phyloP scores from a whole-genome alignment of 2,113 vertebrate genomes.

The Taurulus bubalis region DNA sequence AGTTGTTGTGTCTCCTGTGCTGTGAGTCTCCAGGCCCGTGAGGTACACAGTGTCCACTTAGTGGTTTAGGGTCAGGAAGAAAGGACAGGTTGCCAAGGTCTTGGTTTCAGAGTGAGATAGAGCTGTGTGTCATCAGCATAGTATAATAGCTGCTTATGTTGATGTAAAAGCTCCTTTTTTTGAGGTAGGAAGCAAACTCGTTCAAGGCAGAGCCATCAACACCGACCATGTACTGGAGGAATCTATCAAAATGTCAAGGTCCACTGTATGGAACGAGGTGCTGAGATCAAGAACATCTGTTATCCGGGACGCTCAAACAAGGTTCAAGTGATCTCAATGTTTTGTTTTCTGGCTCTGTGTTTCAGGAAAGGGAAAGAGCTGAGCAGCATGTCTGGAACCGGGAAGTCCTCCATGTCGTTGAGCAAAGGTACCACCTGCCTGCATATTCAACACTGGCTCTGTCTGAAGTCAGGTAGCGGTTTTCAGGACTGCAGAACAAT shows the following conservation, averaged over 20 bases:
- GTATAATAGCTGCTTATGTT: not conserved
- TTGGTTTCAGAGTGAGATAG: no score
- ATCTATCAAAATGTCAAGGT: not conserved
- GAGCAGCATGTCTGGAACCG: conserved; percentile 36
- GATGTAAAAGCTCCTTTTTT: not conserved
- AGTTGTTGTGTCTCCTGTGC: no score
- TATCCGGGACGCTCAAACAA: not conserved
- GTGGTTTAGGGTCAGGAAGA: no score
- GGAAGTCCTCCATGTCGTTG: conserved; percentile 54
- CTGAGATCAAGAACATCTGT: not conserved
- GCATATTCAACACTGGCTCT: not conserved
- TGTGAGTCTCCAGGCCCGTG: no score
- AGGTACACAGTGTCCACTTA: no score
- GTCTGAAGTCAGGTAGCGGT: not conserved
- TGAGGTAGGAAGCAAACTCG: not conserved
- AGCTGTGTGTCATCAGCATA: no score
- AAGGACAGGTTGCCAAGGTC: no score
- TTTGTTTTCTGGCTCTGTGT: conserved; percentile 19
- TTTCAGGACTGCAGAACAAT: not conserved
- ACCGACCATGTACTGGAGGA: not conserved
- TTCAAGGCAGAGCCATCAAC: not conserved
- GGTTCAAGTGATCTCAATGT: not conserved
- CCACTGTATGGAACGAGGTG: not conserved
- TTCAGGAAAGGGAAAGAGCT: conserved; percentile 67
- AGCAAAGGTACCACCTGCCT: conserved; percentile 56